Conservation (phyloP, 2,797 vertebrate genomes). For the Falco berigora region DNA sequence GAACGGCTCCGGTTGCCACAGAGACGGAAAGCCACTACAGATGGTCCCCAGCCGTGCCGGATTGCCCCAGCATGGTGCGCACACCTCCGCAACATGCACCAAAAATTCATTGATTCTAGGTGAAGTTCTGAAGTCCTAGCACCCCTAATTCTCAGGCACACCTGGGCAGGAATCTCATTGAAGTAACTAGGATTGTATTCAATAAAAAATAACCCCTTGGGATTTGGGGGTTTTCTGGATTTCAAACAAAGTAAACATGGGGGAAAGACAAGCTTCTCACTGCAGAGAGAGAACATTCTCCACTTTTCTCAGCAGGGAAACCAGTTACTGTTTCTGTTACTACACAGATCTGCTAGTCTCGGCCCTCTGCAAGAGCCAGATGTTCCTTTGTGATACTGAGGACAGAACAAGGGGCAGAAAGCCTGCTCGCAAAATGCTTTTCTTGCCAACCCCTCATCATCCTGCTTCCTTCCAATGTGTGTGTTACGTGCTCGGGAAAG, state of each 20-base stretch:
- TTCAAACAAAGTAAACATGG: not conserved
- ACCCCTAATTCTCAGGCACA: not conserved
- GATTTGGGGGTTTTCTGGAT: not conserved
- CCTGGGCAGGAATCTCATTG: not conserved
- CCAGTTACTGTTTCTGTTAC: not conserved
- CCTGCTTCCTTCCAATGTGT: not conserved
- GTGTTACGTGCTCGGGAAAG: not conserved
- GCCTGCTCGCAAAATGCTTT: not conserved
- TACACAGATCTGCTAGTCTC: not conserved
- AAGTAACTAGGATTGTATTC: not conserved
- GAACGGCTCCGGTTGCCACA: not conserved
- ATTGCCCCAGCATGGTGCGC: rapidly evolving
- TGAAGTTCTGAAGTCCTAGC: not conserved
- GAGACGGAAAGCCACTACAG: not conserved
- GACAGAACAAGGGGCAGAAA: not conserved
- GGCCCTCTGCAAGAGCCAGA: not conserved
- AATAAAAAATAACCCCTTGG: not conserved
- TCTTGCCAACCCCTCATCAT: not conserved
- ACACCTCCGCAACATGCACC: rapidly evolving
- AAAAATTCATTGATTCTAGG: not conserved
- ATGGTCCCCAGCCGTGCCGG: not conserved
- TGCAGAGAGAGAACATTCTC: not conserved
- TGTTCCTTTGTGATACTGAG: not conserved
- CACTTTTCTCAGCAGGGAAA: not conserved
- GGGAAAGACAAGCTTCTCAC: not conserved